Evolutionary conservation across 2,888 invertebrate species (phyloP).

Genomic region (Chelonus formosanus): DNA sequence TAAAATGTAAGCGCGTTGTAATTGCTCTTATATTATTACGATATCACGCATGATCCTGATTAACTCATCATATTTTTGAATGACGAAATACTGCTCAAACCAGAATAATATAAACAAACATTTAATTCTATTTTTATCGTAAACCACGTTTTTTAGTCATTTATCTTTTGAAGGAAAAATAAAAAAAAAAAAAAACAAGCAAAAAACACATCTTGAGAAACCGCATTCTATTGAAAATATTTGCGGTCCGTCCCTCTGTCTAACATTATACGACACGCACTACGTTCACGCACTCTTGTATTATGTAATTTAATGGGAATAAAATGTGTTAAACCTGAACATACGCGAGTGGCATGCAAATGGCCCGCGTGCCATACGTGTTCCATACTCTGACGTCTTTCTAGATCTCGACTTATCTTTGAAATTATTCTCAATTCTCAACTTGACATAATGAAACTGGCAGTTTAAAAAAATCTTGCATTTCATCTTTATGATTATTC

Average conservation of each 20-base stretch:
- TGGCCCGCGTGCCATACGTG: constrained; percentile 19
- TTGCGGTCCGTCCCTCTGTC: constrained; percentile 1
- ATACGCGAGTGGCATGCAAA: constrained; percentile 26
- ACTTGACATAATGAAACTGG: background rate
- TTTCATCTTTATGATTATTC: too few relatives aligned
- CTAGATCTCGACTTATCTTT: background rate
- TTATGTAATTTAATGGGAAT: constrained; percentile 31
- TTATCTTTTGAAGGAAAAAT: background rate
- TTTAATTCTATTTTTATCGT: background rate
- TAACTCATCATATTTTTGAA: constrained; percentile 1
- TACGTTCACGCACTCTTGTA: constrained; percentile 13
- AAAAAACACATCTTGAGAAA: background rate
- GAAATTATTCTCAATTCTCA: background rate
- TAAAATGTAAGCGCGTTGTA: constrained; percentile 1
- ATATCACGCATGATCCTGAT: constrained; percentile 13
- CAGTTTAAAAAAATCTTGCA: background rate
- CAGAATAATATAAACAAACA: too few relatives aligned
- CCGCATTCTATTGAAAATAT: constrained; percentile 5
- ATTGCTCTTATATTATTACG: constrained; percentile 16
- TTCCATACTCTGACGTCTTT: constrained; percentile 16
- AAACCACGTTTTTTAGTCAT: background rate
- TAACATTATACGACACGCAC: constrained; percentile 16
- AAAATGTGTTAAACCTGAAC: constrained; percentile 24
- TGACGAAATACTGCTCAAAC: too few relatives aligned
- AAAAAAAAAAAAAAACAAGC: background rate